Percentiles rank a stretch among this genome's conserved stretches.
Conservation (phyloP, 1,140 invertebrate genomes). For the Ericerus pela region DNA sequence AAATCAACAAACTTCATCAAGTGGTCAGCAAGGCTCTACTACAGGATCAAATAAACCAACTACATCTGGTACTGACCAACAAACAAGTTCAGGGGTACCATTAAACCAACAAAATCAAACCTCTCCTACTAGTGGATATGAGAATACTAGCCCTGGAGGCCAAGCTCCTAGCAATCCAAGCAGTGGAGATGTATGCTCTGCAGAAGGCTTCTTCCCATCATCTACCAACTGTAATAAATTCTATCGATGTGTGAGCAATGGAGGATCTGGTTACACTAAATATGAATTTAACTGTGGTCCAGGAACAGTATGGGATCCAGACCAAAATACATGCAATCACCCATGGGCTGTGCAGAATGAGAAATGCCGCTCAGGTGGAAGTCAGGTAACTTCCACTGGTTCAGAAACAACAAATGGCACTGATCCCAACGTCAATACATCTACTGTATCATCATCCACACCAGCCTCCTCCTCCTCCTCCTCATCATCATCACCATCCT, state of each 20-base stretch:
- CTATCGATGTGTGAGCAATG: slow-evolving; percentile 30
- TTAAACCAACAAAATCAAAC: too few relatives aligned
- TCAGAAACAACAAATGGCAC: too few relatives aligned
- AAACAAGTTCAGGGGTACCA: too few relatives aligned
- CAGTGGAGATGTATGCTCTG: slow-evolving; percentile 26
- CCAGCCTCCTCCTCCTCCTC: not conserved
- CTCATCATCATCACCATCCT: not conserved
- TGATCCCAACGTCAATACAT: too few relatives aligned
- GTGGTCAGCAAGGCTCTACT: too few relatives aligned
- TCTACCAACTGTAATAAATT: slow-evolving; percentile 33
- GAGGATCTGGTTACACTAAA: slow-evolving; percentile 31
- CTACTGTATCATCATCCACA: not conserved
- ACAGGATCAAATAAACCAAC: too few relatives aligned
- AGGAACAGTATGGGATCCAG: slow-evolving; percentile 35
- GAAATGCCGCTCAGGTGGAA: not conserved
- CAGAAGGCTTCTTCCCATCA: slow-evolving; percentile 41
- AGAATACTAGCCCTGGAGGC: not conserved
- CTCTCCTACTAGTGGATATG: too few relatives aligned
- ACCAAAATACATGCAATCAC: slow-evolving; percentile 35
- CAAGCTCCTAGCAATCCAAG: not conserved
- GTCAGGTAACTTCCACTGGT: not conserved
- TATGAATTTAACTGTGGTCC: slow-evolving; percentile 32
- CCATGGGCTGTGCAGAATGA: slow-evolving; percentile 28
- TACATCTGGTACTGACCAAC: too few relatives aligned
- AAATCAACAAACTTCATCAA: too few relatives aligned